Base-by-base conservation (phyloP, 1,140 invertebrate species). In the Aphelinus atriplicis region DNA sequence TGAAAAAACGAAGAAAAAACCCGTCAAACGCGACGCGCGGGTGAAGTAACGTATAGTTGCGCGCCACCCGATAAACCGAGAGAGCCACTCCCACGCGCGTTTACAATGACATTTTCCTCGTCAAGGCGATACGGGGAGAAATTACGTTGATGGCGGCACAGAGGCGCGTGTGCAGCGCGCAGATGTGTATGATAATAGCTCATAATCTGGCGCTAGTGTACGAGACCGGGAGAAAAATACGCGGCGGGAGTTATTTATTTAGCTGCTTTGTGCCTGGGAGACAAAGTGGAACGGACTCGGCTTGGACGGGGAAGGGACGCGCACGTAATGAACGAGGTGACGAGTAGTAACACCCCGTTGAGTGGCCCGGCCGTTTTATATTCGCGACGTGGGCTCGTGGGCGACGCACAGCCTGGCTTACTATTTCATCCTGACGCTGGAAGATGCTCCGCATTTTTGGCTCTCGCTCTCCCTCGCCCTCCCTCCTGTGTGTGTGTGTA, bases 321-420 rank as follows among this genome's bases (percentile, higher is more conserved):
- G 26, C 26, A 26, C 10, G 26, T 75, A 75, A 75, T 70, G 73
- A 75, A 75, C 60, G 73, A 70, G 73, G 66, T 75, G 73, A 75
- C 60, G 66, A 69, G 51, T 63, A 58, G 58, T 42, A 51, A 58
- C 46, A 58, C 46, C n/a, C 63, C 46, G 26, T 46, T 6, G 63
- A 65, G 47, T 56, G 6, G 7, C 60, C 47, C 56, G 26, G 64
- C 26, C 51, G 42, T 65, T 63, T 10, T 63, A 63, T 26, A 26
- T 26, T 26, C 26, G 26, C 26, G 26, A 26, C 26, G 26, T 9
- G 61, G 2, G 10, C 43, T 48, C 63, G 47, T 46, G 55, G 61
- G 62, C 45, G 26, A 66, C 26, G 26, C 26, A 26, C 26, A 26
- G 26, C 26, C 51, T 9, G 9, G 4, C 9, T 53, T 26, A 26